A percentile compares a stretch with the other conserved stretches of the same genome.
phyloP scores from a whole-genome alignment of 2,888 invertebrate genomes.

The Cataglyphis livida region DNA sequence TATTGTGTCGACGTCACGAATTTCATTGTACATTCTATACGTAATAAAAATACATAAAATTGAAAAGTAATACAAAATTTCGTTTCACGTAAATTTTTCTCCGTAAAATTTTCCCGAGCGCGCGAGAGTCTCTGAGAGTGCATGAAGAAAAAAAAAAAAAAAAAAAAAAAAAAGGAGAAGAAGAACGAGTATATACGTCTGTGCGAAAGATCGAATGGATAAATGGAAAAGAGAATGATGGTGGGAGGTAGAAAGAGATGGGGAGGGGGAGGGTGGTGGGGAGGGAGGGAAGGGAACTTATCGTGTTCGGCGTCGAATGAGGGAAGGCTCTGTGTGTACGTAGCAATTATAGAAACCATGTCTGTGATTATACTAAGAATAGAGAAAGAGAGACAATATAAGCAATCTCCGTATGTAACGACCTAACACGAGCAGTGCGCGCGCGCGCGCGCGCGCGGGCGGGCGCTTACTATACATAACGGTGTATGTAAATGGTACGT shows the following conservation, averaged over 20 bases:
- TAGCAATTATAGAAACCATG: constrained; percentile 82
- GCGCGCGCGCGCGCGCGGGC: constrained; percentile 16
- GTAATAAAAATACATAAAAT: constrained; percentile 18
- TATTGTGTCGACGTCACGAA: neutral
- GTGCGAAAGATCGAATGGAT: constrained; percentile 2
- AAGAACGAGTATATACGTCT: neutral
- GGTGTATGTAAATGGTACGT: constrained; percentile 65
- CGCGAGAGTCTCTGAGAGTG: neutral
- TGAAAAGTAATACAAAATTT: neutral
- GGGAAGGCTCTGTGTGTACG: constrained; percentile 79
- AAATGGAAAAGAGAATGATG: neutral
- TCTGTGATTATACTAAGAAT: constrained; percentile 84
- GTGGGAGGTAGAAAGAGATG: neutral
- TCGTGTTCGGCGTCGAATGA: constrained; percentile 77
- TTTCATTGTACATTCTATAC: neutral
- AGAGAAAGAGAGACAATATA: constrained; percentile 77
- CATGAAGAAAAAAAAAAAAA: neutral
- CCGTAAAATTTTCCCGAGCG: neutral
- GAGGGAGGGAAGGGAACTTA: constrained; percentile 65
- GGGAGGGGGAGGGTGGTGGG: constrained; percentile 23
- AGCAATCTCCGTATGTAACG: constrained; percentile 72
- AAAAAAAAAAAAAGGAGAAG: too few species aligned
- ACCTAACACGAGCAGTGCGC: constrained; percentile 67
- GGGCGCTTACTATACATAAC: constrained; percentile 50
- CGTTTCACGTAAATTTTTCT: neutral